Evolutionary conservation across 2,113 vertebrate species (phyloP), one percentile per base, ranked within the genome.

Genomic region (Colius striatus): DNA sequence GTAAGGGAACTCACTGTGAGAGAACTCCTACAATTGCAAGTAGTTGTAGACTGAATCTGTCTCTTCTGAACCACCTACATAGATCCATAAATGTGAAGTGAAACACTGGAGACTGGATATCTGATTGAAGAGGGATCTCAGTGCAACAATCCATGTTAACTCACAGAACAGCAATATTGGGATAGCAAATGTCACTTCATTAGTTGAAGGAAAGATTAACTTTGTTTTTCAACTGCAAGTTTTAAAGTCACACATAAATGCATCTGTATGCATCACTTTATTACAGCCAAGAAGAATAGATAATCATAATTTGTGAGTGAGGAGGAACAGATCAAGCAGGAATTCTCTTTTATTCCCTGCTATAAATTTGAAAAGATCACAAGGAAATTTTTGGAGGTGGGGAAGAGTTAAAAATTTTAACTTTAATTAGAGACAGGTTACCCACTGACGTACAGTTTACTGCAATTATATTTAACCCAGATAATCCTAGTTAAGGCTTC

Each of bases 361-460:
- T 79, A 89, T 95, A 95, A 94, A 95, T 91, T 83, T 74, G 55
- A 60, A 95, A 97, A 91, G 82, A 93, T 95, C 92, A 94, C 71
- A 90, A 84, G 47, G 50, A 75, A 87, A 68, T 74, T 87, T 92
- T 63, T 61, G 77, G 78, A n/a, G 41, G 45, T 43, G 41, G 81
- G 50, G 63, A 91, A 88, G n/a, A 89, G 66, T 62, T 58, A 95
- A 83, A 93, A 86, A 68, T 68, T 95, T 96, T 86, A 90, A 65
- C 61, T 94, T 76, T 96, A 96, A 95, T 97, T 93, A 96, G 76
- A 95, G 63, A 50, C 96, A 96, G 91, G 74, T 94, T 85, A 92
- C 73, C n/a, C 32, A 76, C 2, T 95, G 68, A 54, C 87, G 38
- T 92, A 87, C 45, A 60, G 92, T 94, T 95, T 92, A 95, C 47